These are phyloP conservation scores for Drosophila formosana DNA, from an alignment of 2,888 invertebrate genomes.

Conservation along the genomic window DNA sequence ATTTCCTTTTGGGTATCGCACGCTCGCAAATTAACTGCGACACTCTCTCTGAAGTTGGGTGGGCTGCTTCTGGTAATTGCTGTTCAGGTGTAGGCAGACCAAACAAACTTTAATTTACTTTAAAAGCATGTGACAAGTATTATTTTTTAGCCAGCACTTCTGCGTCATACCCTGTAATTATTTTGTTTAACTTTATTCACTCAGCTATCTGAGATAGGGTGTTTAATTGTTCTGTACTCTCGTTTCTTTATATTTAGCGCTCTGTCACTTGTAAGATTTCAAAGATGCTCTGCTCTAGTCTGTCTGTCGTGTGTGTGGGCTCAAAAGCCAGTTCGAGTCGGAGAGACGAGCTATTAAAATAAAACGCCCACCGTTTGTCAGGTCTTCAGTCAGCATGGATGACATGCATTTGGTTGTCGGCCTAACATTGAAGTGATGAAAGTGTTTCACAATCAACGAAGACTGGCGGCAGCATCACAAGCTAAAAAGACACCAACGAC, in stretches of 20 bases:
- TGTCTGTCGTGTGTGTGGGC: conserved; percentile 50
- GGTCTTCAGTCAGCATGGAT: conserved; percentile 53
- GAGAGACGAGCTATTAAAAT: conserved; percentile 64
- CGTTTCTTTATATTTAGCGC: conserved; percentile 20
- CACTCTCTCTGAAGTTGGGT: conserved; percentile 32
- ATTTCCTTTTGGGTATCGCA: conserved; percentile 31
- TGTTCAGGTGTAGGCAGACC: conserved; percentile 53
- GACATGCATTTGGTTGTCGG: conserved; percentile 65
- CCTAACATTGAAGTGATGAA: conserved; percentile 74
- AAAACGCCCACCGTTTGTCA: conserved; percentile 72
- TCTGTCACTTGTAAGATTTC: conserved; percentile 51
- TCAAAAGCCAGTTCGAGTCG: conserved; percentile 49
- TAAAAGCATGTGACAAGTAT: conserved; percentile 20
- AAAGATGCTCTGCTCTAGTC: conserved; percentile 32
- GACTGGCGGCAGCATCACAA: conserved; percentile 74
- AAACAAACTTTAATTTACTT: conserved; percentile 48
- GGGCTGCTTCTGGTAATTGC: conserved; percentile 38
- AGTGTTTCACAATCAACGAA: conserved; percentile 78
- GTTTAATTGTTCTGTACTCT: neutral
- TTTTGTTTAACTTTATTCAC: neutral
- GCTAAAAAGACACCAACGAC: conserved; percentile 15
- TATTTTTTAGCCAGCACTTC: neutral
- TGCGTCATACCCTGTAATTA: conserved; percentile 2
- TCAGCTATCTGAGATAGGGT: neutral
- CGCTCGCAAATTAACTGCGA: conserved; percentile 56